These are phyloP conservation scores for Oasisia sp. DNA, from an alignment of 2,888 invertebrate genomes.

Conservation along the genomic window DNA sequence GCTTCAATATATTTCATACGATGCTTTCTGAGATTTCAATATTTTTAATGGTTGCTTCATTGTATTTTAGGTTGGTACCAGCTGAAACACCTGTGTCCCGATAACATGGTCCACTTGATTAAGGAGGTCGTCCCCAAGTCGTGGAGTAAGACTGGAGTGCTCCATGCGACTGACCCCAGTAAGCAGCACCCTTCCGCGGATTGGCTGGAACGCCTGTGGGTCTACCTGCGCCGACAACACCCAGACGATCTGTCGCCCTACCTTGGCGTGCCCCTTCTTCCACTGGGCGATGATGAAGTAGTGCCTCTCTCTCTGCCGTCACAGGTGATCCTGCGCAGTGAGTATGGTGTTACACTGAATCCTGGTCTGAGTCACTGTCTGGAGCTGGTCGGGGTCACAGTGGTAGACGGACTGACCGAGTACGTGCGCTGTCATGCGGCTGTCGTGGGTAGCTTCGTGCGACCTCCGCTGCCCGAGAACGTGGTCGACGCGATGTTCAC, in stretches of 20 bases:
- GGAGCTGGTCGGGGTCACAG: conserved; percentile 29
- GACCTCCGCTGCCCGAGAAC: conserved; percentile 39
- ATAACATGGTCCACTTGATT: neutral
- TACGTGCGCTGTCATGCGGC: conserved; percentile 38
- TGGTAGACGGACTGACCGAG: conserved; percentile 35
- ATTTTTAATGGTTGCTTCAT: neutral
- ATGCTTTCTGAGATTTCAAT: neutral
- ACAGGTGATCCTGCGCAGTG: conserved; percentile 23
- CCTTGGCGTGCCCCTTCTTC: conserved; percentile 40
- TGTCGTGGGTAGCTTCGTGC: conserved; percentile 38
- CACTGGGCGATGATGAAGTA: conserved; percentile 25
- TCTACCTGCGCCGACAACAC: conserved; percentile 38
- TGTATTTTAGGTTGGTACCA: neutral
- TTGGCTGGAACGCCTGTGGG: conserved; percentile 42
- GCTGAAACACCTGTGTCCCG: neutral
- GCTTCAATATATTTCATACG: neutral
- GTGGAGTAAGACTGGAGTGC: neutral
- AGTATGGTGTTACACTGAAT: conserved; percentile 37
- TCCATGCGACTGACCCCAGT: neutral
- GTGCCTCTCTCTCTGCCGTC: conserved; percentile 33
- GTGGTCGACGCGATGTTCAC: conserved; percentile 30
- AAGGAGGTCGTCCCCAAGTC: neutral
- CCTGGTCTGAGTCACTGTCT: conserved; percentile 28
- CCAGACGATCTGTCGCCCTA: conserved; percentile 37
- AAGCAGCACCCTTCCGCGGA: conserved; percentile 23